Evolutionary conservation across 2,797 vertebrate species (phyloP).

Genomic region (Lateolabrax maculatus): DNA sequence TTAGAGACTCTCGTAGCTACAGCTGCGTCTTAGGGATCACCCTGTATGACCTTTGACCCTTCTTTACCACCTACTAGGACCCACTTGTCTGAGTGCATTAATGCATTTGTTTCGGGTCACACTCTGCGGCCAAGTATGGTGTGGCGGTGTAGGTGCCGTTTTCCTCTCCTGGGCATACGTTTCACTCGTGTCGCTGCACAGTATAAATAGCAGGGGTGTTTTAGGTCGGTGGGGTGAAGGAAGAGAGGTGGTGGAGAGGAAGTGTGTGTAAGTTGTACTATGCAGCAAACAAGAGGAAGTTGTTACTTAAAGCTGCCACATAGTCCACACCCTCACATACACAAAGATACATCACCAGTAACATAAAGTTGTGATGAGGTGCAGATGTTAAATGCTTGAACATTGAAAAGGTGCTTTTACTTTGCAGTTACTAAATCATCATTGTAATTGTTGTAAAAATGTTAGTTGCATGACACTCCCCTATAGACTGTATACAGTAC

Average conservation of each 20-base stretch:
- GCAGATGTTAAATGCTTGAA: background rate
- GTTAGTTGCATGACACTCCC: background rate
- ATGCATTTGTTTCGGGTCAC: constrained; percentile 2
- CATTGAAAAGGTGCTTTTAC: background rate
- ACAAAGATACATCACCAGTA: background rate
- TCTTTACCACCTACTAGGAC: background rate
- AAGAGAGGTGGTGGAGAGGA: constrained; percentile 33
- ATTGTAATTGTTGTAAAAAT: background rate
- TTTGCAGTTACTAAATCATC: background rate
- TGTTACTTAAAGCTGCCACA: constrained; percentile 1
- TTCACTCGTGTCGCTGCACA: background rate
- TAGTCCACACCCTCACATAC: background rate
- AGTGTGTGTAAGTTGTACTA: constrained; percentile 3
- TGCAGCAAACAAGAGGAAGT: constrained; percentile 25
- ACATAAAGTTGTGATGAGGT: background rate
- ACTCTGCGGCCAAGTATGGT: background rate
- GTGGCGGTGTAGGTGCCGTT: background rate
- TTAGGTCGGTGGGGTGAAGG: constrained; percentile 20
- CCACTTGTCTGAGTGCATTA: background rate
- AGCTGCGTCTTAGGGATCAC: background rate
- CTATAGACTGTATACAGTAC: background rate
- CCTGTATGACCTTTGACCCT: constrained; percentile 29
- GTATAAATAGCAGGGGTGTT: constrained; percentile 35
- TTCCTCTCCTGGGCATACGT: background rate
- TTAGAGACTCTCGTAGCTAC: background rate